phyloP scores from a whole-genome alignment of 2,888 invertebrate genomes.

The Crepidodera aurea region DNA sequence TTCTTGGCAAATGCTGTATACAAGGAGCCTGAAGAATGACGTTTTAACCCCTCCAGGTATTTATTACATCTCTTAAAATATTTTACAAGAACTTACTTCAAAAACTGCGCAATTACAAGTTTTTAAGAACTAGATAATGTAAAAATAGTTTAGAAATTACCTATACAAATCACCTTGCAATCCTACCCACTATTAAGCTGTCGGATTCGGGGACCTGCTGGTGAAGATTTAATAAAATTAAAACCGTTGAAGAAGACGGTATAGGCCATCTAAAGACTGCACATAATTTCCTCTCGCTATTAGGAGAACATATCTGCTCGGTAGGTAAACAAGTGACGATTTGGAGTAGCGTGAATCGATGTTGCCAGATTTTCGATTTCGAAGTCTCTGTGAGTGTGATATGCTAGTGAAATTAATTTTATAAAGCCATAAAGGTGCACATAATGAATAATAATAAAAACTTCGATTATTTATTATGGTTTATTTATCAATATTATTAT shows the following conservation, averaged over 20 bases:
- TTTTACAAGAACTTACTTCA: neutral
- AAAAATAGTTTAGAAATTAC: neutral
- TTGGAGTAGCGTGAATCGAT: neutral
- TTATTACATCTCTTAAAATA: constrained; percentile 7
- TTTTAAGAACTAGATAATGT: constrained; percentile 11
- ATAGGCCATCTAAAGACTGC: constrained; percentile 44
- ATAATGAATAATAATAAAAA: too few relatives aligned
- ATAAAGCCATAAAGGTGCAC: too few relatives aligned
- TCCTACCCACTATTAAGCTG: neutral
- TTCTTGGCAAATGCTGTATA: neutral
- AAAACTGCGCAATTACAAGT: constrained; percentile 8
- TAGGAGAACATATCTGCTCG: constrained; percentile 47
- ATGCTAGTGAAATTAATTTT: too few relatives aligned
- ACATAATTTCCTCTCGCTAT: constrained; percentile 50
- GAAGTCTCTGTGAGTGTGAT: too few relatives aligned
- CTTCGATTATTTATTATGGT: too few relatives aligned
- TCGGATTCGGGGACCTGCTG: neutral
- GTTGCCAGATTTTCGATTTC: constrained; percentile 24
- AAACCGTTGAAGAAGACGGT: constrained; percentile 25
- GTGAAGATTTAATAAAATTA: neutral
- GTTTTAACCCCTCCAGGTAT: constrained; percentile 24
- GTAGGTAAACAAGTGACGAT: constrained; percentile 37
- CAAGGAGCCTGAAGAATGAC: neutral
- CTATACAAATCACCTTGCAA: neutral
- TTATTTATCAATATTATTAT: too few relatives aligned